Percentiles rank a stretch among this genome's conserved stretches.
phyloP scores from a whole-genome alignment of 2,797 vertebrate species.

The Austrolebias charrua region DNA sequence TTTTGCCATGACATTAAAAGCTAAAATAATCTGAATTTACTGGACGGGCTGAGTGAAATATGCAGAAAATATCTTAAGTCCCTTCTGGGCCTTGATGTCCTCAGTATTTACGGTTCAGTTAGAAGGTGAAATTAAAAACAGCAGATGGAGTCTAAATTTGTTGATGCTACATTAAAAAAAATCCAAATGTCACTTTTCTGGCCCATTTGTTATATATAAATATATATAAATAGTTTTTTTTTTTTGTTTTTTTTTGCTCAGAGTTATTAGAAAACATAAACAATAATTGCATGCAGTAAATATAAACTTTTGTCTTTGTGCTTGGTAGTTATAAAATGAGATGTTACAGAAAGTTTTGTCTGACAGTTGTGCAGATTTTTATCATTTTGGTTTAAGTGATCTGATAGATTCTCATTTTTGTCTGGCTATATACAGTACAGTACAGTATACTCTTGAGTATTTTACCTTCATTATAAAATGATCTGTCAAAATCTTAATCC shows the following conservation, averaged over 20 bases:
- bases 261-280: neutral
- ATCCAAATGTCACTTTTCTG: slow-evolving; percentile 17
- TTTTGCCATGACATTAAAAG: neutral
- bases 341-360: no score
- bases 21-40: slow-evolving; percentile 13
- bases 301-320: neutral
- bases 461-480: neutral
- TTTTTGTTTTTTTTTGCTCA: neutral
- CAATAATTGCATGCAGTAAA: neutral
- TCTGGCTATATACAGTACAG: no score
- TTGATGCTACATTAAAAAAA: slow-evolving; percentile 6
- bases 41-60: slow-evolving; percentile 18
- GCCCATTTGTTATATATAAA: neutral
- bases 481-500: neutral
- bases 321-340: neutral
- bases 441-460: neutral
- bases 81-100: slow-evolving; percentile 39
- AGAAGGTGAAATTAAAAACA: slow-evolving; percentile 52
- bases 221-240: neutral
- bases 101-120: slow-evolving; percentile 64
- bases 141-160: slow-evolving; percentile 64
- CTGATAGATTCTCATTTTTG: neutral
- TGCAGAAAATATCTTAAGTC: slow-evolving; percentile 31
- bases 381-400: neutral
- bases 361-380: no score